Base-by-base conservation (phyloP, 2,113 vertebrate species). In the Sceloporus undulatus region DNA sequence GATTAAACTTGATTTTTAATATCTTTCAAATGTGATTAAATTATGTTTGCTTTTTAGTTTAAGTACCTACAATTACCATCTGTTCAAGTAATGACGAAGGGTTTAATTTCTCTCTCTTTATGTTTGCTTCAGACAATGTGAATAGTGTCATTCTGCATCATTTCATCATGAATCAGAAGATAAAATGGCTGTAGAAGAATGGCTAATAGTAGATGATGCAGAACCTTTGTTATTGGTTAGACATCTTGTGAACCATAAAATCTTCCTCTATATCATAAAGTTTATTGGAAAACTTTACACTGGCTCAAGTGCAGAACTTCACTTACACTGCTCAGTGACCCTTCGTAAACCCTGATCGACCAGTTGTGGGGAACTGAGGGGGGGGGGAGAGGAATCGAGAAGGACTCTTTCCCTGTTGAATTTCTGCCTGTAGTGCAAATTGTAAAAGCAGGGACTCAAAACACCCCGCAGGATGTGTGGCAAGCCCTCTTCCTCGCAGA, bases 61-160 rank as follows among this genome's bases (percentile, higher is more conserved):
- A 94, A 95, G 88, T 65, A 79, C 52, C 89, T 91, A n/a, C 90
- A 95, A 92, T 86, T 89, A 92, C 94, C 93, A 95, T 94, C 95
- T 96, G 94, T 90, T 95, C 90, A 90, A 86, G 94, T 94, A 95
- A 95, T 94, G 94, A 92, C 91, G 95, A 93, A 94, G 82, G 85
- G 91, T 73, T 87, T 96, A 95, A 95, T 94, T 88, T 91, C 82
- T 29, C 29, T 34, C 34, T 74, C 92, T 54, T 4, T 94, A 87
- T 90, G 84, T 92, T 85, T 94, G 70, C 82, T 86, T 88, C 91
- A 96, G 94, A 94, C 91, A 91, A 85, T 79, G 62, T 40, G 84
- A 52, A 90, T 84, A 68, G 38, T 59, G 54, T 75, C 5, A 29
- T 38, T 52, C 74, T 83, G 13, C n/a, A 66, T 27, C 13, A 52